Conservation (phyloP, 2,113 vertebrate species). For the Clupea harengus region DNA sequence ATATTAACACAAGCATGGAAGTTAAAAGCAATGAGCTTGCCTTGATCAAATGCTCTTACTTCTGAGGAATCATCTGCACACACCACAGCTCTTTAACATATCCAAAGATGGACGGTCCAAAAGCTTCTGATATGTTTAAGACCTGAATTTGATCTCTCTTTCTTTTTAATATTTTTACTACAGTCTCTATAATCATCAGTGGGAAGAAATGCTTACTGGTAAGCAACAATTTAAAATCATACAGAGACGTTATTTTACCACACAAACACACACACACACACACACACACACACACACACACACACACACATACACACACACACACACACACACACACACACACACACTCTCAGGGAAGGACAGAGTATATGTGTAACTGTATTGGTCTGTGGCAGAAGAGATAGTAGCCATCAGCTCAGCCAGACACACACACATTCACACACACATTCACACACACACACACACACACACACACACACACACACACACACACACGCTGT, state of each 20-base stretch:
- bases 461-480: neutral
- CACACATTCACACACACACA: constrained; percentile 11
- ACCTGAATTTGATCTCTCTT: neutral
- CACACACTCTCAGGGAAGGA: neutral
- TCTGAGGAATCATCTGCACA: neutral
- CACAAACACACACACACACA: neutral
- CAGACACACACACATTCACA: neutral
- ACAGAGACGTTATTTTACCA: too few relatives aligned
- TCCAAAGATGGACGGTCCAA: neutral
- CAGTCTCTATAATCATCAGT: neutral
- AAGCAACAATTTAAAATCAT: too few relatives aligned
- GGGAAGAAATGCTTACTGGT: too few relatives aligned
- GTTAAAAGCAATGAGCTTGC: neutral
- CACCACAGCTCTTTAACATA: neutral
- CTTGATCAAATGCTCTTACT: neutral
- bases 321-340: neutral
- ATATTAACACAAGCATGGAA: neutral
- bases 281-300: neutral
- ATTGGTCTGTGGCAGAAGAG: neutral
- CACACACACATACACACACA: too few relatives aligned
- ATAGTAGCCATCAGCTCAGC: neutral
- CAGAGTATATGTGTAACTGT: neutral
- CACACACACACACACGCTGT: constrained; percentile 11
- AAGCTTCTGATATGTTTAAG: neutral
- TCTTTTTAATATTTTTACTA: too few relatives aligned